Evolutionary conservation across 2,888 invertebrate genomes (phyloP).

Genomic region (Torymus texanus): DNA sequence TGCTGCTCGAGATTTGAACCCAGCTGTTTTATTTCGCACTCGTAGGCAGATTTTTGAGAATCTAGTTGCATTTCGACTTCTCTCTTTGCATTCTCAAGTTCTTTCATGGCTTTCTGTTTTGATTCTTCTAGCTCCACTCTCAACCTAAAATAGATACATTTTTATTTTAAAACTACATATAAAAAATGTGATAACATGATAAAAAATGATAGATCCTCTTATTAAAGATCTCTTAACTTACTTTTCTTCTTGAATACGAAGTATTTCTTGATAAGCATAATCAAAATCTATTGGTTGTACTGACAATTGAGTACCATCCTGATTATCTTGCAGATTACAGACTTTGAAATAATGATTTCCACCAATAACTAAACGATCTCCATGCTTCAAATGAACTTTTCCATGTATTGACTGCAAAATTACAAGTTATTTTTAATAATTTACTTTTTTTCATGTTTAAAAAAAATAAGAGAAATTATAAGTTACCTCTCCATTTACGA

Average conservation of each 20-base stretch:
- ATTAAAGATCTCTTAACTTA: constrained; percentile 61
- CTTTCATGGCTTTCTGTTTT: constrained; percentile 71
- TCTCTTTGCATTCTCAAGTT: constrained; percentile 70
- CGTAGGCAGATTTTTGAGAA: constrained; percentile 70
- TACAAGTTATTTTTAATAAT: constrained; percentile 2
- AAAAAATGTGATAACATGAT: too few species aligned
- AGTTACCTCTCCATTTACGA: constrained; percentile 77
- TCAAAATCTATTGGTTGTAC: constrained; percentile 76
- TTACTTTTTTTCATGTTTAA: not conserved
- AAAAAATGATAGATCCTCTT: too few species aligned
- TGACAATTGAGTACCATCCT: constrained; percentile 61
- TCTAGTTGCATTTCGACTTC: constrained; percentile 70
- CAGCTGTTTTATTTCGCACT: constrained; percentile 69
- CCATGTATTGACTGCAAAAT: constrained; percentile 72
- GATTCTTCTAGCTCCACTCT: constrained; percentile 72
- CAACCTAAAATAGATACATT: constrained; percentile 61
- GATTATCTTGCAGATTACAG: constrained; percentile 75
- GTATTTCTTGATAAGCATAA: constrained; percentile 77
- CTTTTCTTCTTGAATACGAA: constrained; percentile 77
- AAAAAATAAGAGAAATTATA: constrained; percentile 10
- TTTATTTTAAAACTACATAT: too few species aligned
- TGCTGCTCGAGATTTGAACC: constrained; percentile 70
- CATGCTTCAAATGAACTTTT: constrained; percentile 75
- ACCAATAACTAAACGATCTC: constrained; percentile 78
- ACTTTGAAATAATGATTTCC: constrained; percentile 79